Percentiles rank a stretch among this genome's conserved stretches.
Evolutionary conservation across 64 coral and sea anemone species (phyloP).

Genomic region (Dendrophyllia cribrosa): DNA sequence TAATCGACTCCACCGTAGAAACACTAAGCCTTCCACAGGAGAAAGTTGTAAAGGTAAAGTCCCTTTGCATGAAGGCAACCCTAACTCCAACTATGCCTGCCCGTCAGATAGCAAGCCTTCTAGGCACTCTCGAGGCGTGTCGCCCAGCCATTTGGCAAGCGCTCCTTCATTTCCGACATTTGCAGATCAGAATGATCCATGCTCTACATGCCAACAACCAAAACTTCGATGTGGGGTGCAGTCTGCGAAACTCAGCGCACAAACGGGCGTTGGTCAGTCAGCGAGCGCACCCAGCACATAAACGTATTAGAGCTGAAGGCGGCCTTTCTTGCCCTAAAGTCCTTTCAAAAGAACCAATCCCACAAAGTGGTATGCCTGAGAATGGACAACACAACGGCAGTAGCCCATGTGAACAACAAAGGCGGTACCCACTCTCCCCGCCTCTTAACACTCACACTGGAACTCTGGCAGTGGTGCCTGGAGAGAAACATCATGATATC

Average conservation of each 20-base stretch:
- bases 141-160: no score
- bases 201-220: no score
- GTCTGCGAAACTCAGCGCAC: neutral
- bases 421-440: constrained; percentile 22
- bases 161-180: no score
- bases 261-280: neutral
- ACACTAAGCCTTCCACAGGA: no score
- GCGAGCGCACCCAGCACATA: neutral
- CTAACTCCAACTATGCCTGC: no score
- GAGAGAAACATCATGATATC: constrained; percentile 34
- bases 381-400: constrained; percentile 37
- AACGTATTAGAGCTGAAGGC: neutral
- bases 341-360: constrained; percentile 6
- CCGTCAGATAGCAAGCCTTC: no score
- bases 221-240: no score
- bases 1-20: no score
- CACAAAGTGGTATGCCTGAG: constrained; percentile 21
- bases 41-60: no score
- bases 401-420: constrained; percentile 5
- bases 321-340: constrained; percentile 27
- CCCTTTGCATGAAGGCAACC: no score
- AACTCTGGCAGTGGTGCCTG: constrained; percentile 39
- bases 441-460: neutral
- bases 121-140: no score
- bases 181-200: no score